Evolutionary conservation across 1,140 invertebrate genomes (phyloP).

Genomic region (Lepidotrigona ventralis): DNA sequence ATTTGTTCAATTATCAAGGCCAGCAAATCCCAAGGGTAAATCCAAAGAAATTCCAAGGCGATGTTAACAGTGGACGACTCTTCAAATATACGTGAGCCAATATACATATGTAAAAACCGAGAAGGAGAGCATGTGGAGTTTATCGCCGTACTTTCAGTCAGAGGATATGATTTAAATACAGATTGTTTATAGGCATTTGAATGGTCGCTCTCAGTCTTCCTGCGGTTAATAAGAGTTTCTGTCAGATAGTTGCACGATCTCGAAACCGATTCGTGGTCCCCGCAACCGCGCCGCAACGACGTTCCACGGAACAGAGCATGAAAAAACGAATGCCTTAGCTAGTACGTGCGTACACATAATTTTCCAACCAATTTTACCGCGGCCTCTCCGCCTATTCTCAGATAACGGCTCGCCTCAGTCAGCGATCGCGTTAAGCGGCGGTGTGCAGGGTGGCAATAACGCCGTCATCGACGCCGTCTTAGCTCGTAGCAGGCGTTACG

Average conservation of each 20-base stretch:
- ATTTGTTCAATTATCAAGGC: background rate
- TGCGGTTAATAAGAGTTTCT: background rate
- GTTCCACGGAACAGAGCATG: background rate
- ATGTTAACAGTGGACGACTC: too few relatives aligned
- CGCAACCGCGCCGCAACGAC: conserved; percentile 6
- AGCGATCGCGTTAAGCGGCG: conserved; percentile 58
- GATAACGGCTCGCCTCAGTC: conserved; percentile 54
- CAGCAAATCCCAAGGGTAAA: background rate
- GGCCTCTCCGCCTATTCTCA: conserved; percentile 53
- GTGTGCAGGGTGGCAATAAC: conserved; percentile 52
- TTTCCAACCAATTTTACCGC: conserved; percentile 48
- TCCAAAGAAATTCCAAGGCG: too few relatives aligned
- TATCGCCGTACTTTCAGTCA: too few relatives aligned
- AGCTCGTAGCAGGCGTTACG: conserved; percentile 33
- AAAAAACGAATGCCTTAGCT: conserved; percentile 22
- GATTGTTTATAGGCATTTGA: too few relatives aligned
- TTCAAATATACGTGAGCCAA: too few relatives aligned
- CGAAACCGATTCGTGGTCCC: background rate
- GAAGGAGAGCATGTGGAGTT: too few relatives aligned
- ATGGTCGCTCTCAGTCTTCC: too few relatives aligned
- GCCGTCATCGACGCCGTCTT: conserved; percentile 56
- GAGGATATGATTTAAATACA: too few relatives aligned
- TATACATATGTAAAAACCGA: too few relatives aligned
- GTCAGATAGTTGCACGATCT: background rate
- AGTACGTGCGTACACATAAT: conserved; percentile 48